phyloP scores from a whole-genome alignment of 1,140 invertebrate genomes.

The Centruroides sculpturatus region DNA sequence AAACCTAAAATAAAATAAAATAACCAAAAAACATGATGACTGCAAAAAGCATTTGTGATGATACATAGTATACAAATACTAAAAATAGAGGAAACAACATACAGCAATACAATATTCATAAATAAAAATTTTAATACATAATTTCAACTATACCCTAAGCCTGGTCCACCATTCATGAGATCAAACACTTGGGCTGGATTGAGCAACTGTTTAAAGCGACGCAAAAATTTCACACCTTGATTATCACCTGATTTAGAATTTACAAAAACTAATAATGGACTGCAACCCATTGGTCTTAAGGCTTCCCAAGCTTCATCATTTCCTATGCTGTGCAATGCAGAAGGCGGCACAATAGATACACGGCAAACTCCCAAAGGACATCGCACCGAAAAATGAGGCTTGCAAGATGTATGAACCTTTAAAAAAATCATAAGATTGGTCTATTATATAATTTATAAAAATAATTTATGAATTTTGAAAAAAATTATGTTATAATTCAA shows the following conservation, averaged over 20 bases:
- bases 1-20: no score
- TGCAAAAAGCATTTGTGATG: no score
- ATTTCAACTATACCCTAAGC: slow-evolving; percentile 71
- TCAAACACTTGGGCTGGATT: slow-evolving; percentile 98
- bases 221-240: slow-evolving; percentile 85
- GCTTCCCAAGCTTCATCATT: slow-evolving; percentile 80
- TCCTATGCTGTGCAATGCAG: slow-evolving; percentile 72
- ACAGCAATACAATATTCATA: slow-evolving; percentile 85
- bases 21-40: no score
- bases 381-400: slow-evolving; percentile 44
- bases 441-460: no score
- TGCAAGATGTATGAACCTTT: slow-evolving; percentile 73
- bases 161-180: slow-evolving; percentile 69
- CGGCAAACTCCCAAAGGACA: slow-evolving; percentile 74
- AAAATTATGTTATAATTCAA: no score
- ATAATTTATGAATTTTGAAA: no score
- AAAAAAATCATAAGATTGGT: neutral
- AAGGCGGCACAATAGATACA: slow-evolving; percentile 79
- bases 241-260: slow-evolving; percentile 97
- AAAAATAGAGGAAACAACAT: slow-evolving; percentile 29
- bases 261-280: slow-evolving; percentile 85
- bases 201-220: slow-evolving; percentile 85
- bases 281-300: slow-evolving; percentile 57
- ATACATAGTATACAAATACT: no score
- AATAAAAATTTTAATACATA: slow-evolving; percentile 81